These are phyloP conservation scores for Xyrauchen texanus DNA, from an alignment of 2,113 vertebrate genomes.

Conservation along the genomic window DNA sequence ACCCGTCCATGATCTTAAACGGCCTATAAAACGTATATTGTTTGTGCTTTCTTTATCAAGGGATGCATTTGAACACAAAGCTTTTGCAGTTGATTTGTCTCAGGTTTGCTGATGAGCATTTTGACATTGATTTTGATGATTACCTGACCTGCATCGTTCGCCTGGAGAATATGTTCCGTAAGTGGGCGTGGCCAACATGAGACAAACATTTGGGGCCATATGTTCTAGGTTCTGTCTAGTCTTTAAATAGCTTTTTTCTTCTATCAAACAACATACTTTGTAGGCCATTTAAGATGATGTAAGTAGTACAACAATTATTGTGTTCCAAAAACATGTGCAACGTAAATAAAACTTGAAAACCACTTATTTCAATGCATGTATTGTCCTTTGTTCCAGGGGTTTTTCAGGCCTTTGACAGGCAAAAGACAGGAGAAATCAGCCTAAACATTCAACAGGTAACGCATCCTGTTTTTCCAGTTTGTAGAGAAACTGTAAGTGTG, in stretches of 20 bases:
- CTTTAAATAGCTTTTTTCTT: too few relatives aligned
- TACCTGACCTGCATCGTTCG: conserved; percentile 92
- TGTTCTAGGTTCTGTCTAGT: too few relatives aligned
- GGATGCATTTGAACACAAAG: conserved; percentile 82
- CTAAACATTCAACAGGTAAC: conserved; percentile 74
- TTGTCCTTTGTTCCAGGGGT: conserved; percentile 58
- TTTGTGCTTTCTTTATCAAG: conserved; percentile 60
- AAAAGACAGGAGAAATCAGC: conserved; percentile 60
- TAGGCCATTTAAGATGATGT: too few relatives aligned
- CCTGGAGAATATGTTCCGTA: conserved; percentile 89
- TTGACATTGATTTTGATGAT: conserved; percentile 88
- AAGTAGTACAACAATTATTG: too few relatives aligned
- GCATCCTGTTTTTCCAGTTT: neutral
- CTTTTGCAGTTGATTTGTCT: conserved; percentile 86
- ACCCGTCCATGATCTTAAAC: too few relatives aligned
- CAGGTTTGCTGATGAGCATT: conserved; percentile 79
- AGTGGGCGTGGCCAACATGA: conserved; percentile 67
- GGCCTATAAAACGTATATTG: too few relatives aligned
- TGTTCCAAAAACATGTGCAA: too few relatives aligned
- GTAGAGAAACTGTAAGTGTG: neutral
- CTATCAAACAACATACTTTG: too few relatives aligned
- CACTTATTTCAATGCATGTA: too few relatives aligned
- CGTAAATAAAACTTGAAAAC: too few relatives aligned
- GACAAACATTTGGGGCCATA: too few relatives aligned
- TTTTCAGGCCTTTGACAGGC: conserved; percentile 71